Evolutionary conservation across 2,797 vertebrate species (phyloP).

Genomic region (Characodon lateralis): DNA sequence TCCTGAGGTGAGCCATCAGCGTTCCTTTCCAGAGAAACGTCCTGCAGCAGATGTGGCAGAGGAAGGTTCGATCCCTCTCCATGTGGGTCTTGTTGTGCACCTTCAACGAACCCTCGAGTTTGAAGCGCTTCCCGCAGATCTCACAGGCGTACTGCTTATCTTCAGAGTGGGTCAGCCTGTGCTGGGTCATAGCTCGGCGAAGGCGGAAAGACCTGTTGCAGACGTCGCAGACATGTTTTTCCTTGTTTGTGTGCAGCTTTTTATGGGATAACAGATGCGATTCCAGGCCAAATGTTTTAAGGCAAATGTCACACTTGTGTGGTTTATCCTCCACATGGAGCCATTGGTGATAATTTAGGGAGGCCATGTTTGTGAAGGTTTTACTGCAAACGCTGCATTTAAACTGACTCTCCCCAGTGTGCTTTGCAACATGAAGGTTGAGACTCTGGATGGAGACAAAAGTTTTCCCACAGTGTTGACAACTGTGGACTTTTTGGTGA

Average conservation of each 20-base stretch:
- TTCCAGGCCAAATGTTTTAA: slow-evolving; percentile 25
- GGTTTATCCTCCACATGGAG: slow-evolving; percentile 45
- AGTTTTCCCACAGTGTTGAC: slow-evolving; percentile 33
- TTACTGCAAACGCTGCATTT: slow-evolving; percentile 43
- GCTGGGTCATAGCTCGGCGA: slow-evolving; percentile 28
- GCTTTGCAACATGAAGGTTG: slow-evolving; percentile 9
- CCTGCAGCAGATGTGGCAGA: slow-evolving; percentile 59
- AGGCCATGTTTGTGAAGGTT: slow-evolving; percentile 24
- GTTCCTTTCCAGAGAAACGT: slow-evolving; percentile 23
- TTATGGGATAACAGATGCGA: slow-evolving; percentile 41
- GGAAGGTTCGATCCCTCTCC: slow-evolving; percentile 28
- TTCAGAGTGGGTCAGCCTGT: slow-evolving; percentile 35
- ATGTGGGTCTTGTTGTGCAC: slow-evolving; percentile 46
- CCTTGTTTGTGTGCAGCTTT: background rate
- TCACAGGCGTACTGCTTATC: slow-evolving; percentile 38
- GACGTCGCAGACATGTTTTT: slow-evolving; percentile 32
- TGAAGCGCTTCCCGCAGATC: slow-evolving; percentile 54
- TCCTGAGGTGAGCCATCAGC: slow-evolving; percentile 30
- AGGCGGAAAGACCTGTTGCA: slow-evolving; percentile 28
- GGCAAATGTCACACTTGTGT: slow-evolving; percentile 36
- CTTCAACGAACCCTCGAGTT: slow-evolving; percentile 14
- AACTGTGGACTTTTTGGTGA: slow-evolving; percentile 36
- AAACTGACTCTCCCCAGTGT: slow-evolving; percentile 22
- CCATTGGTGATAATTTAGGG: slow-evolving; percentile 31
- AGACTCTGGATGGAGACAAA: slow-evolving; percentile 33